Evolutionary conservation across 2,113 vertebrate species (phyloP).

Genomic region (Leucoraja erinaceus): DNA sequence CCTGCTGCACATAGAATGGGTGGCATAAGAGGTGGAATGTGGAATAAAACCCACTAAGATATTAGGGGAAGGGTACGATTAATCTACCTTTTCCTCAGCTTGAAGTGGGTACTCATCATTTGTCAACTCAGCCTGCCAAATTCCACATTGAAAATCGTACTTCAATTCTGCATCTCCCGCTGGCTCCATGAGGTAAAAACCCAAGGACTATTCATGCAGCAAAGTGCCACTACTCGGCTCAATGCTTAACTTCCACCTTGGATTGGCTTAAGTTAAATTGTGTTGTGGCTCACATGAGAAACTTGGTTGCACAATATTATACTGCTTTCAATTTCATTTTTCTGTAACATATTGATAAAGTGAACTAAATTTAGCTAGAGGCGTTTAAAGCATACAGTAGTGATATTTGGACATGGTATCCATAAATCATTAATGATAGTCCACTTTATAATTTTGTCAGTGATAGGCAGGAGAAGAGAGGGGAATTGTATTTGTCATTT

Average conservation of each 20-base stretch:
- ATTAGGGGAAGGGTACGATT: neutral
- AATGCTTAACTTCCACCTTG: neutral
- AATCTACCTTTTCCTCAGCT: neutral
- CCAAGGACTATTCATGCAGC: neutral
- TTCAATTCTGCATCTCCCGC: neutral
- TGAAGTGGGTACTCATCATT: neutral
- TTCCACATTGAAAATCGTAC: neutral
- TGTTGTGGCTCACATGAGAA: neutral
- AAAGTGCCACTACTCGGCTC: neutral
- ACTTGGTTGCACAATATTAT: neutral
- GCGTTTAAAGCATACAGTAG: neutral
- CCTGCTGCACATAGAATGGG: neutral
- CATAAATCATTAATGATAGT: neutral
- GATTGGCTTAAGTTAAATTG: neutral
- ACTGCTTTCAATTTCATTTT: slow-evolving; percentile 11
- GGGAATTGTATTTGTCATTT: neutral
- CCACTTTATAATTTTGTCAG: neutral
- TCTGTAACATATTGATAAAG: neutral
- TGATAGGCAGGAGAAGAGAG: neutral
- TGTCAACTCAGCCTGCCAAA: neutral
- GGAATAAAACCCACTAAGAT: neutral
- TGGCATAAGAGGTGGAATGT: neutral
- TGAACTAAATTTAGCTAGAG: neutral
- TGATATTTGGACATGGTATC: neutral
- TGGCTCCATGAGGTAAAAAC: neutral